These are phyloP conservation scores for Limnothrissa miodon DNA, from an alignment of 2,113 vertebrate species.

Conservation along the genomic window DNA sequence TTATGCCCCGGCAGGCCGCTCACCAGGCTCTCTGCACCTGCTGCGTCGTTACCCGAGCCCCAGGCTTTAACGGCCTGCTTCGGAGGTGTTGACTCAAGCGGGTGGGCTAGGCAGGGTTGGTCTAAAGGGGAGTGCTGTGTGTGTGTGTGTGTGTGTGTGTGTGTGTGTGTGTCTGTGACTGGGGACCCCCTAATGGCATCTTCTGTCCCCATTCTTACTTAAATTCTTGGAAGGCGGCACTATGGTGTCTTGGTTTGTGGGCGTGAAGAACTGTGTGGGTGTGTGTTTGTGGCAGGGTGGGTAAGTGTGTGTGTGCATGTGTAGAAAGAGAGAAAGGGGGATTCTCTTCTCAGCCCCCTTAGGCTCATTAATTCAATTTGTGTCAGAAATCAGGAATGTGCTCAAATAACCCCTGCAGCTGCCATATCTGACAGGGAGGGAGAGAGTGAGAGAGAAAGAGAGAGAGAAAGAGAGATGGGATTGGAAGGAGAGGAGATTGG, in stretches of 20 bases:
- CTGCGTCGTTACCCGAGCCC: conserved; percentile 65
- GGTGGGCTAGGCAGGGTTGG: conserved; percentile 43
- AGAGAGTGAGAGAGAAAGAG: conserved; percentile 41
- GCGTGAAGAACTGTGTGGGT: not conserved
- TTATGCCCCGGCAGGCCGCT: conserved; percentile 57
- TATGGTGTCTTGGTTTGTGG: not conserved
- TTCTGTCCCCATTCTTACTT: not conserved
- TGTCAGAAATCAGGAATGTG: conserved; percentile 78
- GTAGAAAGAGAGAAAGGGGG: conserved; percentile 43
- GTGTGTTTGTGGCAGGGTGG: conserved; percentile 18
- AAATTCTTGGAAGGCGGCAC: not conserved
- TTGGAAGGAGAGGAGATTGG: conserved; percentile 37
- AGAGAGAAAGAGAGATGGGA: not conserved
- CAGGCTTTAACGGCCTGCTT: conserved; percentile 63
- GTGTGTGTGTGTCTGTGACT: not conserved
- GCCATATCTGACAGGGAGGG: conserved; percentile 60
- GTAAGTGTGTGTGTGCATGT: conserved; percentile 18
- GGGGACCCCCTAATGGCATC: not conserved
- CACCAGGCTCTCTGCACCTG: conserved; percentile 68
- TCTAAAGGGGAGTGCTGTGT: not conserved
- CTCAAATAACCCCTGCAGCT: conserved; percentile 76
- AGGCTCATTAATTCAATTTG: conserved; percentile 74
- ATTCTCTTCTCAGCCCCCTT: conserved; percentile 47
- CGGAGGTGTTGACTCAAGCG: conserved; percentile 65
- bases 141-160: conserved; percentile 38